A percentile compares a stretch with the other conserved stretches of the same genome.
phyloP scores from a whole-genome alignment of 2,113 vertebrate species.

The Mus musculus region DNA sequence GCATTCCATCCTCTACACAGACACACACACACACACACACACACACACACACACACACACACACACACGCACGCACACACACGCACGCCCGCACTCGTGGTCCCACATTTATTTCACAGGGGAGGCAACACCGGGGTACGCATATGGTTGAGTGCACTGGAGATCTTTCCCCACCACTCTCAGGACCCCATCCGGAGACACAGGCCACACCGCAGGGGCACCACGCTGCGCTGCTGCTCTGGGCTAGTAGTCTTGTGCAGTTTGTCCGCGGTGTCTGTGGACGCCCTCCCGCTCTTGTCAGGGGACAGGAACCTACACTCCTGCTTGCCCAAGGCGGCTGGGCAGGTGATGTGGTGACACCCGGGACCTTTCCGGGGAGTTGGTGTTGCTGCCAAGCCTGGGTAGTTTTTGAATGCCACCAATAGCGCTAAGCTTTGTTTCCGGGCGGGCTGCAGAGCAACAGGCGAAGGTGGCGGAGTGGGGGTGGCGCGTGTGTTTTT shows the following conservation, averaged over 20 bases:
- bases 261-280: neutral
- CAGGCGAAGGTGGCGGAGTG: neutral
- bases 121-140: constrained; percentile 29
- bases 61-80: too few relatives aligned
- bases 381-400: neutral
- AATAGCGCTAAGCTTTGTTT: constrained; percentile 58
- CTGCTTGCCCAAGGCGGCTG: neutral
- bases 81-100: constrained; percentile 51
- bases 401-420: neutral
- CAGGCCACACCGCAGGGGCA: neutral
- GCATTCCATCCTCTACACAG: constrained; percentile 71
- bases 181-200: too few relatives aligned
- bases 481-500: constrained; percentile 5
- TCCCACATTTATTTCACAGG: constrained; percentile 24
- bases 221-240: neutral
- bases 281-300: neutral
- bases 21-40: constrained; percentile 12
- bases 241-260: neutral
- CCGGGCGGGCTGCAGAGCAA: neutral
- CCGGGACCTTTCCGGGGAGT: neutral
- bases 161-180: neutral
- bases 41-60: constrained; percentile 58
- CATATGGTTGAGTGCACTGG: neutral
- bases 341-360: neutral
- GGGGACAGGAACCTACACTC: too few relatives aligned